Evolutionary conservation across 2,888 invertebrate species (phyloP).

Genomic region (Helobdella robusta): DNA sequence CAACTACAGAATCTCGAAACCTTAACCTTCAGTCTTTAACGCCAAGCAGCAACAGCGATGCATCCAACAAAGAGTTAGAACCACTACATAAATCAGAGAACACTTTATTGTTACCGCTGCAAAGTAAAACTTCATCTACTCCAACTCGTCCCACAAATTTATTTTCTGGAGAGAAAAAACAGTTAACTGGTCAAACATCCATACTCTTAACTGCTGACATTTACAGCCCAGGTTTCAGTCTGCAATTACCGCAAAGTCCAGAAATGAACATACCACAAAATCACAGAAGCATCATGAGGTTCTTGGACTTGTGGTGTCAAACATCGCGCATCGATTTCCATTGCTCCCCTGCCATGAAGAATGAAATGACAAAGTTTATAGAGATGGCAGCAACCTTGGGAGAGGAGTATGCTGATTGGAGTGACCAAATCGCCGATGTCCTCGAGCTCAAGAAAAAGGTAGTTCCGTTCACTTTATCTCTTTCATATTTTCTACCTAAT

Average conservation of each 20-base stretch:
- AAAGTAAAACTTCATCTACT: neutral
- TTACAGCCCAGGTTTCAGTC: constrained; percentile 28
- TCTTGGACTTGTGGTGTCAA: constrained; percentile 45
- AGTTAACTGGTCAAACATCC: neutral
- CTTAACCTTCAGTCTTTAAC: neutral
- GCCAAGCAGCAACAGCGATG: too few relatives aligned
- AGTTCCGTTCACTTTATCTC: too few relatives aligned
- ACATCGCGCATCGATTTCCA: constrained; percentile 45
- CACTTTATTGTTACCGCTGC: neutral
- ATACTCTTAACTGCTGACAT: constrained; percentile 18
- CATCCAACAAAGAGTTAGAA: too few relatives aligned
- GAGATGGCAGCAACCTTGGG: constrained; percentile 53
- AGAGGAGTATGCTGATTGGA: constrained; percentile 54
- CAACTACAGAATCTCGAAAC: neutral
- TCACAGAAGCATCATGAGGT: constrained; percentile 43
- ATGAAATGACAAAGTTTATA: constrained; percentile 55
- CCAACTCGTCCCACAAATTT: constrained; percentile 2
- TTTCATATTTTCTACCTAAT: too few relatives aligned
- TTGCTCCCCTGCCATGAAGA: constrained; percentile 37
- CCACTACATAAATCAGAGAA: too few relatives aligned
- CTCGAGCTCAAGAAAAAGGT: constrained; percentile 42
- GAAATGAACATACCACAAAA: constrained; percentile 42
- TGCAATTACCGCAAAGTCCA: constrained; percentile 29
- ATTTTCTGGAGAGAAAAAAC: constrained; percentile 1
- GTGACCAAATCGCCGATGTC: constrained; percentile 41